Evolutionary conservation across 2,888 invertebrate genomes (phyloP).

Genomic region (Drosophila ezoana): DNA sequence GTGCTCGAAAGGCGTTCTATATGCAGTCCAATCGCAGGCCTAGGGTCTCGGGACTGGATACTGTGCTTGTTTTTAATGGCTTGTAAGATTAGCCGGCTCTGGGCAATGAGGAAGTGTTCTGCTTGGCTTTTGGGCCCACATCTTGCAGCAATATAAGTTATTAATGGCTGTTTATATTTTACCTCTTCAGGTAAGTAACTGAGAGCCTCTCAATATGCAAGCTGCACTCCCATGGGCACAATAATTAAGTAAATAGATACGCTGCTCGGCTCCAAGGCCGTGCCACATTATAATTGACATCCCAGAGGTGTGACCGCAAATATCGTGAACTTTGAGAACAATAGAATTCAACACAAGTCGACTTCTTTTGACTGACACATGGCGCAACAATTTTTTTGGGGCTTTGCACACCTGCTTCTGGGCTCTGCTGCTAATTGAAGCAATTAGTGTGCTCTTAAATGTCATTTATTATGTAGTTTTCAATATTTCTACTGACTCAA

Average conservation of each 20-base stretch:
- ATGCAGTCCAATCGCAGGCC: slow-evolving; percentile 10
- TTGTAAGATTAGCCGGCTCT: slow-evolving; percentile 65
- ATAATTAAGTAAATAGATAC: slow-evolving; percentile 41
- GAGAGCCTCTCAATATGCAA: slow-evolving; percentile 13
- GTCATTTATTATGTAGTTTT: slow-evolving; percentile 49
- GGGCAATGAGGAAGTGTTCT: slow-evolving; percentile 65
- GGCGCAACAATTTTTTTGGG: slow-evolving; percentile 63
- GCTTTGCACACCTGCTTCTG: slow-evolving; percentile 64
- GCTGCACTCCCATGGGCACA: neutral
- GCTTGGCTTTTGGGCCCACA: slow-evolving; percentile 38
- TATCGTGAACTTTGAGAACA: slow-evolving; percentile 64
- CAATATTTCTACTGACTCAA: slow-evolving; percentile 48
- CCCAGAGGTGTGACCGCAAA: slow-evolving; percentile 68
- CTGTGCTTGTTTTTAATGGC: slow-evolving; percentile 62
- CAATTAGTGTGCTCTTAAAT: slow-evolving; percentile 73
- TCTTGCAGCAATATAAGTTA: slow-evolving; percentile 44
- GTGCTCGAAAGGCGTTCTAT: slow-evolving; percentile 19
- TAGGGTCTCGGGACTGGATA: slow-evolving; percentile 19
- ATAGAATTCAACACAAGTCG: slow-evolving; percentile 32
- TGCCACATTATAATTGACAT: slow-evolving; percentile 64
- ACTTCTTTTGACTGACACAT: slow-evolving; percentile 33
- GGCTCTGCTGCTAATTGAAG: slow-evolving; percentile 58
- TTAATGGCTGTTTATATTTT: slow-evolving; percentile 59
- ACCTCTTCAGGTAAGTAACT: slow-evolving; percentile 34
- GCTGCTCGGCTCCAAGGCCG: slow-evolving; percentile 54